phyloP scores from a whole-genome alignment of 2,888 invertebrate genomes.

The Chrysolina americana region DNA sequence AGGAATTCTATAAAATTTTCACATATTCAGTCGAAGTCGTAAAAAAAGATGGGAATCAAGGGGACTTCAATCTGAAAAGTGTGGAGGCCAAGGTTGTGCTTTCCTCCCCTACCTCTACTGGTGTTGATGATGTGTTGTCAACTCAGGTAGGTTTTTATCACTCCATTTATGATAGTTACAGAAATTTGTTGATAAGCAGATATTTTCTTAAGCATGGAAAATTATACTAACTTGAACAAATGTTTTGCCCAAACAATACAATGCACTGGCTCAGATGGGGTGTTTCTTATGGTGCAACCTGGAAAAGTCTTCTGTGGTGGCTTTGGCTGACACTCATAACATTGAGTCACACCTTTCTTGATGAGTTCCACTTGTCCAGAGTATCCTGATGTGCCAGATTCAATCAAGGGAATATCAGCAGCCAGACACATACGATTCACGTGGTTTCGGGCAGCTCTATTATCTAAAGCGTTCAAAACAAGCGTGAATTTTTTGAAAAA shows the following conservation, averaged over 20 bases:
- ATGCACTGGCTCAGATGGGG: slow-evolving; percentile 98
- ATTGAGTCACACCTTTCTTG: slow-evolving; percentile 90
- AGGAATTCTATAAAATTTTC: too few species aligned
- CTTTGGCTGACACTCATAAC: slow-evolving; percentile 97
- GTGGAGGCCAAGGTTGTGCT: too few species aligned
- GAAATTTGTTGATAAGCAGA: background rate
- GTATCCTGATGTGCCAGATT: slow-evolving; percentile 98
- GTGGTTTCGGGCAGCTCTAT: slow-evolving; percentile 95
- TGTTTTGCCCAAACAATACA: slow-evolving; percentile 99
- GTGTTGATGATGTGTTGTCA: too few species aligned
- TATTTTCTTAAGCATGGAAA: background rate
- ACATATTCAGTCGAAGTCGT: too few species aligned
- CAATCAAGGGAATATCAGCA: slow-evolving; percentile 93
- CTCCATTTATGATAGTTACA: too few species aligned
- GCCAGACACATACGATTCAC: slow-evolving; percentile 99
- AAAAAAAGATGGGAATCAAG: too few species aligned
- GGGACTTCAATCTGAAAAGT: too few species aligned
- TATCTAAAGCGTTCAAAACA: slow-evolving; percentile 97
- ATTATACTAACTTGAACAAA: slow-evolving; percentile 87
- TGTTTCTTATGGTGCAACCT: slow-evolving; percentile 98
- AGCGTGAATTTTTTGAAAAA: slow-evolving; percentile 94
- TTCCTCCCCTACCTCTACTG: too few species aligned
- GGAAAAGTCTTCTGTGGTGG: slow-evolving; percentile 94
- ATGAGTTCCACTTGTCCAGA: slow-evolving; percentile 95
- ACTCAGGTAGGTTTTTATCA: too few species aligned